Evolutionary conservation across 1,140 invertebrate genomes (phyloP), one percentile per base, ranked within the genome.

Genomic region (Dinothrombium tinctorium): DNA sequence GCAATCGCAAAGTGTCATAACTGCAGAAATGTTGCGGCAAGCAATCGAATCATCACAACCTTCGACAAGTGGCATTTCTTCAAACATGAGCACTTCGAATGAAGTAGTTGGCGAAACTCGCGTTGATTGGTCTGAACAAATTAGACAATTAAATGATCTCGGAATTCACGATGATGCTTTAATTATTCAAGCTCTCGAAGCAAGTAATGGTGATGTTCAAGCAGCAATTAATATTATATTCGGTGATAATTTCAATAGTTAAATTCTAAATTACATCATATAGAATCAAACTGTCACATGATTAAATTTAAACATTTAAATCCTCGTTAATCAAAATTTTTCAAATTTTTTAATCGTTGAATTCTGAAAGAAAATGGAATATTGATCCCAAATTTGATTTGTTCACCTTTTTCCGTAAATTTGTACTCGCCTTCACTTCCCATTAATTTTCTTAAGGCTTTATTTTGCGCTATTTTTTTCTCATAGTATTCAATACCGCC

Each of bases 101-200:
- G 19, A 36, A 36, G 19, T 7, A 5, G 17, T 22, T 9, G 11
- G 19, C 17, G 15, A 12, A 20, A 8, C 32, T 23, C 28, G 32
- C 7, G 23, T 14, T 19, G 40, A 35, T 33, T 37, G 43, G 43
- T 29, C 45, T 14, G 21, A 35, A 17, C 56, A 59, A 45, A 43
- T 65, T 5, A 56, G 58, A 40, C 61, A 64, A 40, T 53, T 65
- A 47, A 48, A 57, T 33, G 62, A 65, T 23, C 58, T 63, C 56
- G 62, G 62, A 6, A 63, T 65, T n/a, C 54, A 53, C 39, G 60
- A 65, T 51, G 62, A 63, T 36, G 56, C 52, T 32, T 43, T 60
- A n/a, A 60, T 59, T 33, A 47, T 57, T 9, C 52, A 56, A 42
- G 62, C 62, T 22, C 46, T 65, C 8, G 50, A 59, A 38, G 59